Percentiles rank a stretch among this genome's conserved stretches.
Conservation (phyloP, 1,140 invertebrate genomes). For the Psilanteris sp. region DNA sequence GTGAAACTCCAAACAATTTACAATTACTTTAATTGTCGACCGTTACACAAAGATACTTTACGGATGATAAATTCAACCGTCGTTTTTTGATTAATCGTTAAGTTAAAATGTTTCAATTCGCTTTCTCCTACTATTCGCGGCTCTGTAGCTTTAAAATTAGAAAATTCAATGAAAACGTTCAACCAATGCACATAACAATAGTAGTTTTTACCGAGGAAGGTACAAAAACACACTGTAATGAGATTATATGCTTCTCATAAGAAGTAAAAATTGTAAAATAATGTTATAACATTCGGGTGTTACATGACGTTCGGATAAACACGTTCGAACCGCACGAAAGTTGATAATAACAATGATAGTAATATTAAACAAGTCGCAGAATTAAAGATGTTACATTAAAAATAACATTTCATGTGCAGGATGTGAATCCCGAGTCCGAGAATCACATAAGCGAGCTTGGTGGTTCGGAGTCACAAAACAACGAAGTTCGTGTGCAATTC, state of each 20-base stretch:
- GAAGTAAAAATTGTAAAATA: too few relatives aligned
- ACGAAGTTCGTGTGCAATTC: slow-evolving; percentile 83
- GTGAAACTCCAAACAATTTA: slow-evolving; percentile 22
- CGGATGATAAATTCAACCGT: slow-evolving; percentile 44
- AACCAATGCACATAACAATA: not conserved
- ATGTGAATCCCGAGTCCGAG: slow-evolving; percentile 76
- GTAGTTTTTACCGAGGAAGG: not conserved
- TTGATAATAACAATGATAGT: too few relatives aligned
- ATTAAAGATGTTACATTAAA: too few relatives aligned
- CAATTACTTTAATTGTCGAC: slow-evolving; percentile 31
- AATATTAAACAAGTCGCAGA: too few relatives aligned
- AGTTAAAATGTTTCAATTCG: slow-evolving; percentile 26
- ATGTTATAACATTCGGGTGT: too few relatives aligned
- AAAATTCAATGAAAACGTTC: slow-evolving; percentile 14
- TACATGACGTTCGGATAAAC: too few relatives aligned
- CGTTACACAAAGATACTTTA: slow-evolving; percentile 33
- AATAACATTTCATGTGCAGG: slow-evolving; percentile 64
- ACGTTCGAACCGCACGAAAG: too few relatives aligned
- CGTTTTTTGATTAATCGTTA: slow-evolving; percentile 33
- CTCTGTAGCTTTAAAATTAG: slow-evolving; percentile 34
- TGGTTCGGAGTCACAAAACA: slow-evolving; percentile 82
- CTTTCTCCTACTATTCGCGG: slow-evolving; percentile 25
- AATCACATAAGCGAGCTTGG: slow-evolving; percentile 75
- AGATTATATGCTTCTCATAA: too few relatives aligned
- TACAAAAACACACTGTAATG: too few relatives aligned